A percentile compares a stretch with the other conserved stretches of the same genome.
Evolutionary conservation across 1,140 invertebrate species (phyloP).

Genomic region (Leptinotarsa texana): DNA sequence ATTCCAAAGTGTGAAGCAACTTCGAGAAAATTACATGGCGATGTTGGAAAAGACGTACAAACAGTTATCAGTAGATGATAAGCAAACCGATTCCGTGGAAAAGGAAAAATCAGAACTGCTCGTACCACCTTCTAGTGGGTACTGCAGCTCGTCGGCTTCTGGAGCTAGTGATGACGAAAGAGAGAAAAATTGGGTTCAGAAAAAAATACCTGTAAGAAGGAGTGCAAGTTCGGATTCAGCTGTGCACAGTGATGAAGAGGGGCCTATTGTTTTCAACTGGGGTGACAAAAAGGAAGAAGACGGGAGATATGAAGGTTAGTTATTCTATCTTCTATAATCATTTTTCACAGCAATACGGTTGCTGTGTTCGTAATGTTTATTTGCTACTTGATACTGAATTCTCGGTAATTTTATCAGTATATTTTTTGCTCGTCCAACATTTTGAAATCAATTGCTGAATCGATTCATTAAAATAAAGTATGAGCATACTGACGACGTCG

Average conservation of each 20-base stretch:
- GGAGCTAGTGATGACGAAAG: conserved; percentile 50
- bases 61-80: conserved; percentile 7
- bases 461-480: too few species aligned
- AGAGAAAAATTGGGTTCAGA: conserved; percentile 34
- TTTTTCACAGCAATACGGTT: background rate
- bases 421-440: too few species aligned
- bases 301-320: conserved; percentile 4
- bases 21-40: conserved; percentile 46
- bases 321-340: too few species aligned
- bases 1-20: conserved; percentile 48
- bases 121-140: conserved; percentile 48
- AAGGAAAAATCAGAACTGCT: conserved; percentile 33
- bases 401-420: too few species aligned
- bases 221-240: conserved; percentile 63
- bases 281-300: conserved; percentile 31
- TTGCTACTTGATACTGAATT: too few species aligned
- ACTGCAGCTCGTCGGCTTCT: conserved; percentile 50
- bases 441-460: too few species aligned
- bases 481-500: too few species aligned
- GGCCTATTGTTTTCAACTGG: conserved; percentile 45
- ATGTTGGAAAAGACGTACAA: conserved; percentile 43
- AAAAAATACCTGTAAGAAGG: conserved; percentile 46
- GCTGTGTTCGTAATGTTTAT: too few species aligned
- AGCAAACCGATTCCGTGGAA: conserved; percentile 22
- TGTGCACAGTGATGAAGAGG: conserved; percentile 59